phyloP scores from a whole-genome alignment of 2,113 vertebrate genomes.

The Apodemus sylvaticus region DNA sequence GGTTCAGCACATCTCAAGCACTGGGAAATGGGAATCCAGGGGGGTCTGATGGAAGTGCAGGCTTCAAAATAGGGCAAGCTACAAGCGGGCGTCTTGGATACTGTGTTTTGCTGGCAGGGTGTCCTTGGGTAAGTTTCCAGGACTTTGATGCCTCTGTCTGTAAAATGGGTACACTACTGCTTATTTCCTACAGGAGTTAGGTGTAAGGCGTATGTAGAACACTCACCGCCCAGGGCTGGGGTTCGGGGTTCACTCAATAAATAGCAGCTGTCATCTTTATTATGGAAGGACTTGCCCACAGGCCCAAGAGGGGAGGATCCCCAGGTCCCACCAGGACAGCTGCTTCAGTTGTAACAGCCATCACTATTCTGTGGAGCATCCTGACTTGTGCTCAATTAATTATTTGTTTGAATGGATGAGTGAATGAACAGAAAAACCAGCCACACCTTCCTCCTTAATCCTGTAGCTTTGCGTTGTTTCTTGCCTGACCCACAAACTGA shows the following conservation, averaged over 20 bases:
- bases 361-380: neutral
- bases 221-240: neutral
- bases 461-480: neutral
- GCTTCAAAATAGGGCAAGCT: neutral
- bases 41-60: neutral
- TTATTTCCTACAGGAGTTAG: neutral
- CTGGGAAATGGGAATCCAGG: slow-evolving; percentile 20
- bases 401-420: slow-evolving; percentile 31
- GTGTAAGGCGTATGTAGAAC: neutral
- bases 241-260: neutral
- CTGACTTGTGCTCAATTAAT: neutral
- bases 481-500: slow-evolving; percentile 53
- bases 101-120: neutral
- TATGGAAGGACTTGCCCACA: neutral
- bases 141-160: neutral
- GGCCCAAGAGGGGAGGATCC: neutral
- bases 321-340: neutral
- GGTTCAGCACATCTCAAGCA: neutral
- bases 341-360: neutral
- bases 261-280: neutral
- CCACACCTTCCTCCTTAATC: slow-evolving; percentile 54
- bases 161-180: neutral
- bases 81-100: neutral
- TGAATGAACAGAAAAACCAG: neutral
- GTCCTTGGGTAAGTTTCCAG: neutral